Base-by-base conservation (phyloP, 2,797 vertebrate genomes). In the Myotis pilosus region DNA sequence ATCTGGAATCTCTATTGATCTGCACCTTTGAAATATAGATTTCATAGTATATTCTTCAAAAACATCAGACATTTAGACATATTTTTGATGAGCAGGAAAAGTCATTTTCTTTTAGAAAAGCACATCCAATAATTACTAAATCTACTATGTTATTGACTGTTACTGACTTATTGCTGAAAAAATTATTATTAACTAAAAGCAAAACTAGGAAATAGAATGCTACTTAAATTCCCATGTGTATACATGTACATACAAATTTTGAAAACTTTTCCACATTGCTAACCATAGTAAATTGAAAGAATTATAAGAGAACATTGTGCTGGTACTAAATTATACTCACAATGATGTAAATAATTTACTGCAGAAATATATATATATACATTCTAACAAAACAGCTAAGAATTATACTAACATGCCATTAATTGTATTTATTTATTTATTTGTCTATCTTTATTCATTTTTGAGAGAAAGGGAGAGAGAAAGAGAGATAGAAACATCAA, bases 251-350 rank as follows among this genome's bases (percentile, higher is more conserved):
- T 68, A 28, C 17, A 88, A 90, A 94, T 81, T 76, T 66, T 22
- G 4, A 41, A 88, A 81, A 85, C 20, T 84, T 85, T 69, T 53
- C 33, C 22, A 51, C 25, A 91, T 69, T 91, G 74, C 23, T 68
- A 78, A 82, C 12, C 25, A 92, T 47, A 96, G 90, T 53, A 95
- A 86, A 57, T 60, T 23, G 17, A 80, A 90, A 81, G 84, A 84
- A 81, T 85, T 47, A 19, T 47, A 94, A 94, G 44, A 44, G 92
- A 88, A 82, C 57, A 93, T 57, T 15, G 11, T 82, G 30, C 30
- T 82, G n/a, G 28, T 68, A 87, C 15, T 25, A 90, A 38, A 64
- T 80, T 94, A 86, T 41, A 95, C 22, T 84, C 16, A 47, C n/a
- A 87, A 53, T 47, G 25, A 41, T 64, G 3, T 57, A 72, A 89